Evolutionary conservation across 1,140 invertebrate species (phyloP), one percentile per base, ranked within the genome.

Genomic region (Pemphigus obesinymphae): DNA sequence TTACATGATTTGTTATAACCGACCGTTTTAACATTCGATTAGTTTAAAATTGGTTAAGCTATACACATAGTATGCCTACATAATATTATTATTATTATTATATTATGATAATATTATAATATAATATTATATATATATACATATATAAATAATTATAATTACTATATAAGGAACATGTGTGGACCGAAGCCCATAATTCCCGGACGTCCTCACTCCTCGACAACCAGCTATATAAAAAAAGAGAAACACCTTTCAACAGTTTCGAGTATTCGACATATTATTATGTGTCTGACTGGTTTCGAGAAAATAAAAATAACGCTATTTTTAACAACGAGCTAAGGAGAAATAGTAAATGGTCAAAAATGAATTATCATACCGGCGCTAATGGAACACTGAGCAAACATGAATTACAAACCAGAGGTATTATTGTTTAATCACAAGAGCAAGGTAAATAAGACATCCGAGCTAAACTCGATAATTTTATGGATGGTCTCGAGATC

Each of bases 331-430:
- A 80, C 58, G 2, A 13, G 6, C 29, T 55, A 40, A 37, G n/a
- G 31, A 55, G 37, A 78, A 55, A 76, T 55, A 15, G 20, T 34
- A 55, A 37, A 80, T 61, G 26, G 55, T 63, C 26, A 29, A 80
- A 63, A 80, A 80, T 80, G 40, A 31, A 45, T 80, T 80, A 55
- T 80, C 76, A 29, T 80, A 80, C 53, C 4, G 48, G 76, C 37
- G 76, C 53, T 80, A 80, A 80, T 80, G 76, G 76, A 80, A 80
- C 37, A 20, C 37, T 13, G 26, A 61, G n/a, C 23, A 78, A 78
- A 78, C 73, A 53, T 34, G 34, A 58, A 58, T 40, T 31, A 73
- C 20, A 50, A 50, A 50, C 45, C 70, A n/a, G 70, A 29, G 43
- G 6, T 34, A 50, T 73, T 48, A n/a, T 73, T 70, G 45, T 73